phyloP scores from a whole-genome alignment of 2,113 vertebrate genomes.

The Datnioides undecimradiatus region DNA sequence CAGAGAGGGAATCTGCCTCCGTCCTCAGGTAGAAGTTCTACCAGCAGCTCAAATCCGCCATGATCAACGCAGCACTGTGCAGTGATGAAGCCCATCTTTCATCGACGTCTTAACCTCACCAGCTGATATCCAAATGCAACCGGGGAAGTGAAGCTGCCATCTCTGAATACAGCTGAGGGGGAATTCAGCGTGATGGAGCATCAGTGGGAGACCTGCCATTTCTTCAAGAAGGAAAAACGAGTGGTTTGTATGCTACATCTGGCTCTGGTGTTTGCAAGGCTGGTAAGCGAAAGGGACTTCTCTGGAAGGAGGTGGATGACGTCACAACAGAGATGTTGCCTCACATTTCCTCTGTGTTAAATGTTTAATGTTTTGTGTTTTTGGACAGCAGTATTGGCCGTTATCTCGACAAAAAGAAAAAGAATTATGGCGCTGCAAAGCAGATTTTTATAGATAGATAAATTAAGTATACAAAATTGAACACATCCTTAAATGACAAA shows the following conservation, averaged over 20 bases:
- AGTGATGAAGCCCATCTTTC: not conserved
- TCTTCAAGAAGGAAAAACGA: slow-evolving; percentile 35
- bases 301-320: slow-evolving; percentile 63
- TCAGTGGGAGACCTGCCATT: not conserved
- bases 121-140: slow-evolving; percentile 19
- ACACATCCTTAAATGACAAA: slow-evolving; percentile 3
- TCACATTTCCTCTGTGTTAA: slow-evolving; percentile 22
- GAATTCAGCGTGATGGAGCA: not conserved
- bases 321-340: slow-evolving; percentile 35
- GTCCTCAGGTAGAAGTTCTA: slow-evolving; percentile 46
- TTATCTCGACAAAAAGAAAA: slow-evolving; percentile 13
- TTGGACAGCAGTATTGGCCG: slow-evolving; percentile 42
- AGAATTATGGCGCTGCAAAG: not conserved
- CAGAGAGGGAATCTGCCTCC: slow-evolving; percentile 12
- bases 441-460: slow-evolving; percentile 6
- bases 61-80: not conserved
- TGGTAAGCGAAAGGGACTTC: slow-evolving; percentile 82
- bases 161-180: slow-evolving; percentile 2
- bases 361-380: not conserved
- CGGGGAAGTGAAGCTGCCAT: not conserved
- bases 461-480: slow-evolving; percentile 25
- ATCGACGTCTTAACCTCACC: not conserved
- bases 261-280: slow-evolving; percentile 55
- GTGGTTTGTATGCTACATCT: slow-evolving; percentile 83
- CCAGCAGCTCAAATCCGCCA: slow-evolving; percentile 28